Conservation (phyloP, 2,797 vertebrate genomes). For the Sebastes steindachneri region DNA sequence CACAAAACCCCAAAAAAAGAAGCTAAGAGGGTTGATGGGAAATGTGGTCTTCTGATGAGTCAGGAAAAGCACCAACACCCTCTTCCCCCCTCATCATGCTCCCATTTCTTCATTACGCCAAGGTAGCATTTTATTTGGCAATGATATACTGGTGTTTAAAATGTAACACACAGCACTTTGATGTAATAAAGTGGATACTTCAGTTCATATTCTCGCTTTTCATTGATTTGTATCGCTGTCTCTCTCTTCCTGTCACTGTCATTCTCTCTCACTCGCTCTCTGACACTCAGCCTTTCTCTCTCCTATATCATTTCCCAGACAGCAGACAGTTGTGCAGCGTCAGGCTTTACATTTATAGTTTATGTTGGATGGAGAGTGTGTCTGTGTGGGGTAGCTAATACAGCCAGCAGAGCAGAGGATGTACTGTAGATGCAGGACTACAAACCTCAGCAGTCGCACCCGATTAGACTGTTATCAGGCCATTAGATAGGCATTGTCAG, state of each 20-base stretch:
- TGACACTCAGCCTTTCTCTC: constrained; percentile 8
- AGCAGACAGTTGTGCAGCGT: constrained; percentile 63
- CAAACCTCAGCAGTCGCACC: constrained; percentile 32
- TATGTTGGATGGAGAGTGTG: not conserved
- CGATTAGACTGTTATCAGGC: too few relatives aligned
- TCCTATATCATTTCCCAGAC: constrained; percentile 24
- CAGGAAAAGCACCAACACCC: not conserved
- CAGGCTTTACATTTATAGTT: constrained; percentile 47
- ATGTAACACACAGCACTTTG: constrained; percentile 6
- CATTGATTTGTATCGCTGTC: not conserved
- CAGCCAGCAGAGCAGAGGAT: not conserved
- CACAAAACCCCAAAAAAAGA: not conserved
- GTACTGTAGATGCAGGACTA: constrained; percentile 9
- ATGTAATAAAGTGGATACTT: not conserved
- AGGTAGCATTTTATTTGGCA: not conserved
- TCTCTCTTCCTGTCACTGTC: not conserved
- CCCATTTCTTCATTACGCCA: not conserved
- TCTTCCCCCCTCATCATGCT: not conserved
- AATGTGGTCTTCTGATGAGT: constrained; percentile 16
- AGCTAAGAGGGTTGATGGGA: not conserved
- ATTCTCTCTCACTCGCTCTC: not conserved
- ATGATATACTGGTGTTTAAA: not conserved
- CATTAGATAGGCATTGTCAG: too few relatives aligned
- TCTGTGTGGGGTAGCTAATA: not conserved
- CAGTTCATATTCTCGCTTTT: constrained; percentile 1